A percentile compares a stretch with the other conserved stretches of the same genome.
phyloP scores from a whole-genome alignment of 2,888 invertebrate genomes.

The Tetheella fluctuosa region DNA sequence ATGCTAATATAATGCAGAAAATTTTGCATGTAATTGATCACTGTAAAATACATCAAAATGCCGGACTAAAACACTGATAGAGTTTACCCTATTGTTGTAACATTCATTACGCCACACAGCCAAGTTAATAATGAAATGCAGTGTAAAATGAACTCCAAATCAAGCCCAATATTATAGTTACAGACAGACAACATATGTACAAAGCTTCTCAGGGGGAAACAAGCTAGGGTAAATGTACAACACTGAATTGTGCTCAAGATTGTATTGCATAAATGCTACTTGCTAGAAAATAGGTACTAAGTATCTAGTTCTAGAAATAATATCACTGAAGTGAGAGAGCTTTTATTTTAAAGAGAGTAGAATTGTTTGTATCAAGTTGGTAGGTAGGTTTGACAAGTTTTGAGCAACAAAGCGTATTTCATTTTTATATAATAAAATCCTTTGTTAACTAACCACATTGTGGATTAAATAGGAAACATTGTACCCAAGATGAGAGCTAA shows the following conservation, averaged over 20 bases:
- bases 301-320: conserved; percentile 8
- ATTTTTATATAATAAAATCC: no score
- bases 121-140: neutral
- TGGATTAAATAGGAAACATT: conserved; percentile 20
- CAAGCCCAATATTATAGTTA: neutral
- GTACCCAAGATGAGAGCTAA: conserved; percentile 38
- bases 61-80: no score
- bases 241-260: neutral
- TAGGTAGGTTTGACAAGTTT: no score
- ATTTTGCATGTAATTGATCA: no score
- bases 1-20: no score
- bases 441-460: neutral
- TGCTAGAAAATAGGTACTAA: conserved; percentile 19
- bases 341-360: no score
- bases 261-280: conserved; percentile 5
- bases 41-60: no score
- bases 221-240: neutral
- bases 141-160: neutral
- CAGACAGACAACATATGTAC: neutral
- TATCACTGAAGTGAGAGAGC: neutral
- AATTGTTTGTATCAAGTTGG: no score
- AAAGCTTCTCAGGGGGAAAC: conserved; percentile 1
- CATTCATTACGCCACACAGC: no score
- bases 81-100: no score
- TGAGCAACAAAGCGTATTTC: no score